Percentiles rank a stretch among this genome's conserved stretches.
Evolutionary conservation across 2,888 invertebrate species (phyloP).

Genomic region (Caenorhabditis macrosperma): DNA sequence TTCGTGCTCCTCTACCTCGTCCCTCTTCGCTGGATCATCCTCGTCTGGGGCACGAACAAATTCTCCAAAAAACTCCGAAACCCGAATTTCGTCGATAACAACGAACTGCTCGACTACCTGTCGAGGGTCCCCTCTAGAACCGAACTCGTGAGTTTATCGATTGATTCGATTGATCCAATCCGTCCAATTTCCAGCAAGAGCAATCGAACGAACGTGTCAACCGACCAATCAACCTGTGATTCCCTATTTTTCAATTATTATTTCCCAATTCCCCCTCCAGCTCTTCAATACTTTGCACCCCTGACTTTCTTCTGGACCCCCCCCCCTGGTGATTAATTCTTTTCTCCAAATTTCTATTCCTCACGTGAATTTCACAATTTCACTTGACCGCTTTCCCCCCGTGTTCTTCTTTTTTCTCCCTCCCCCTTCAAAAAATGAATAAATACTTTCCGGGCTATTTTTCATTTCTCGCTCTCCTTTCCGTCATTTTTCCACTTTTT

Average conservation of each 20-base stretch:
- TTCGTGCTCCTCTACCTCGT: slow-evolving; percentile 90
- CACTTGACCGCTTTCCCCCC: slow-evolving; percentile 9
- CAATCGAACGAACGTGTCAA: slow-evolving; percentile 52
- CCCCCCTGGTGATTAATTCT: background rate
- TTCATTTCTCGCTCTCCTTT: background rate
- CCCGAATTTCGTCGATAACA: slow-evolving; percentile 96
- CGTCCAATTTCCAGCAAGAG: slow-evolving; percentile 39
- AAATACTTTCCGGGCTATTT: slow-evolving; percentile 1
- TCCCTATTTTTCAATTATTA: background rate
- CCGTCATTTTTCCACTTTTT: background rate
- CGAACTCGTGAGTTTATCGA: slow-evolving; percentile 85
- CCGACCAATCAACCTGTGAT: slow-evolving; percentile 55
- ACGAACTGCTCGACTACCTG: slow-evolving; percentile 94
- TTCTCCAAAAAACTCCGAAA: slow-evolving; percentile 93
- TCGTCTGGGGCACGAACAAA: slow-evolving; percentile 96
- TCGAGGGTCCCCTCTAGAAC: slow-evolving; percentile 95
- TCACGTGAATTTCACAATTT: background rate
- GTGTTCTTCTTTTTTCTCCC: background rate
- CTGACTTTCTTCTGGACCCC: background rate
- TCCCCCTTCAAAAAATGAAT: background rate
- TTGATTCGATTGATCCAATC: background rate
- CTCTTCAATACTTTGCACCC: no score
- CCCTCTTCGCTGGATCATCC: slow-evolving; percentile 90
- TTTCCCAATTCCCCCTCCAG: background rate
- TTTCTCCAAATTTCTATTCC: slow-evolving; percentile 7